Evolutionary conservation across 2,113 vertebrate genomes (phyloP), one percentile per base, ranked within the genome.

Genomic region (Rhinolophus sinicus): DNA sequence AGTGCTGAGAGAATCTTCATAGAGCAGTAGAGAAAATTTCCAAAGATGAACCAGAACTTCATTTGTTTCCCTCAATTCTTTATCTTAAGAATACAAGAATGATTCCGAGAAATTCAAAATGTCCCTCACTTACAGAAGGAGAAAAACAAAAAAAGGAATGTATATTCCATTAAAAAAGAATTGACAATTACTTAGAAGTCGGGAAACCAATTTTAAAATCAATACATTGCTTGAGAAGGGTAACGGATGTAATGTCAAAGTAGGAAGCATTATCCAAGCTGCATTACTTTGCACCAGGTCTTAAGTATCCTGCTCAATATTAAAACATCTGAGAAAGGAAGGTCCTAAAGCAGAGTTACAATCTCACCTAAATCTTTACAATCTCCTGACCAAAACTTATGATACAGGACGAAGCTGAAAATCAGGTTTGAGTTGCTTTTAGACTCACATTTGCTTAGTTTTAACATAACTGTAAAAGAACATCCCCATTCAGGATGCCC

Each of bases 181-280:
- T 94, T 97, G 97, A 98, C 98, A 96, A 98, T 98, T 97, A 98
- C 98, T 98, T 98, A 98, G 95, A 97, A 97, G 98, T 98, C 98
- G 98, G 98, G 96, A 98, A 98, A 98, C 96, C 98, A 98, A 98
- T 98, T 98, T 98, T 97, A 98, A 97, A 98, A 99, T 99, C 98
- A 98, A 98, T 98, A 98, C 14, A 40, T 96, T 97, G 91, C 96
- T 97, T 96, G 91, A 98, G 98, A 98, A 98, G 93, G 91, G 83
- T 90, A 93, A 91, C n/a, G 90, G 88, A 97, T 85, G 91, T 89
- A 80, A 94, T 77, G 97, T 95, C 88, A 94, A 96, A 97, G 95
- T 96, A 95, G 62, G 97, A 97, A 98, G 94, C 75, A 97, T 95
- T 88, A 88, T 90, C 87, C 76, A 75, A 95, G 92, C 92, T 85